phyloP scores from a whole-genome alignment of 2,113 vertebrate species.

The Microcebus tavaratra region DNA sequence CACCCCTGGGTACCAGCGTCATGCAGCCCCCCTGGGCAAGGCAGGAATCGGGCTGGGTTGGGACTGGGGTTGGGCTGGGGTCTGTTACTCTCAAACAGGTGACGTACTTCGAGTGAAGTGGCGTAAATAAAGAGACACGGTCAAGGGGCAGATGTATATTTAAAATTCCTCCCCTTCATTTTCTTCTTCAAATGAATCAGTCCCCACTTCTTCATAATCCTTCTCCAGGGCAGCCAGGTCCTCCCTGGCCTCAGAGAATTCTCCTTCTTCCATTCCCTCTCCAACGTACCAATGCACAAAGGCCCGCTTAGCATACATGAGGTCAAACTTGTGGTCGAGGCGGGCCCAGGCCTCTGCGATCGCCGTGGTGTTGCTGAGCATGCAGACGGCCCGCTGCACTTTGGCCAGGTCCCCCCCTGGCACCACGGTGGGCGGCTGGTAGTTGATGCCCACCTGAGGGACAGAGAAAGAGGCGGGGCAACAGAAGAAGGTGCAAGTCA shows the following conservation, averaged over 20 bases:
- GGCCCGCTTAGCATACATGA: slow-evolving; percentile 89
- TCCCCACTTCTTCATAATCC: slow-evolving; percentile 90
- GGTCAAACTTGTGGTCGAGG: slow-evolving; percentile 88
- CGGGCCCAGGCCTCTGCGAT: slow-evolving; percentile 88
- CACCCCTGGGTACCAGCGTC: background rate
- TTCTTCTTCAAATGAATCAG: slow-evolving; percentile 87
- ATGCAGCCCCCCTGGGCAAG: background rate
- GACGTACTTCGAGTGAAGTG: background rate
- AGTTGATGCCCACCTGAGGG: slow-evolving; percentile 89
- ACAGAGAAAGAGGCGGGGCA: background rate
- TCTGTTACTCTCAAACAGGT: background rate
- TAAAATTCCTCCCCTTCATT: slow-evolving; percentile 84
- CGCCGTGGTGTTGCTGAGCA: slow-evolving; percentile 89
- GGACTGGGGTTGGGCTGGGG: background rate
- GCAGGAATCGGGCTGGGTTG: background rate
- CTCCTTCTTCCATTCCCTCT: slow-evolving; percentile 90
- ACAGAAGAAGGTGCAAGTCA: background rate
- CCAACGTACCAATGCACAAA: slow-evolving; percentile 91
- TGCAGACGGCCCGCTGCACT: slow-evolving; percentile 87
- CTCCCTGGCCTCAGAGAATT: slow-evolving; percentile 88
- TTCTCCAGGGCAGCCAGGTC: slow-evolving; percentile 90
- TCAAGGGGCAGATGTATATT: slow-evolving; percentile 67
- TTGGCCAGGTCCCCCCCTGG: slow-evolving; percentile 87
- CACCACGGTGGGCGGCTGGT: slow-evolving; percentile 87
- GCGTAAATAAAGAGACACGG: background rate